Evolutionary conservation across 1,140 invertebrate genomes (phyloP), one percentile per base, ranked within the genome.

Genomic region (Eumeta japonica): DNA sequence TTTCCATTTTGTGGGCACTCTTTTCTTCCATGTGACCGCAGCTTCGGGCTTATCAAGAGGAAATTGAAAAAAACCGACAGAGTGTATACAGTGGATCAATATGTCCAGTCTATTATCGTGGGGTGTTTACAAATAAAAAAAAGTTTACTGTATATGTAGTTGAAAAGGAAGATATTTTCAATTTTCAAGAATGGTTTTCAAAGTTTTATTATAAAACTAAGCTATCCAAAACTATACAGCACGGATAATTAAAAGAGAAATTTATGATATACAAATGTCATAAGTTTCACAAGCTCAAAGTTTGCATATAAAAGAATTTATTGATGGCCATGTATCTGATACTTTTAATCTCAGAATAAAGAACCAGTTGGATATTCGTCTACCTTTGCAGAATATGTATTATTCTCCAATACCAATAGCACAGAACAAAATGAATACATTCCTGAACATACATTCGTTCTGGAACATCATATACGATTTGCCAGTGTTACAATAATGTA

Each of bases 81-180:
- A n/a, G n/a, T n/a, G n/a, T n/a, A n/a, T n/a, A n/a, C n/a, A n/a
- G n/a, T n/a, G n/a, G n/a, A n/a, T n/a, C n/a, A n/a, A n/a, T n/a
- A n/a, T n/a, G n/a, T n/a, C n/a, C n/a, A n/a, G n/a, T n/a, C n/a
- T n/a, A n/a, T n/a, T n/a, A n/a, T n/a, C n/a, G n/a, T n/a, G n/a
- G n/a, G n/a, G n/a, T n/a, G n/a, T n/a, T n/a, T n/a, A 24, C 20
- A 24, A n/a, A 24, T 7, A 24, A 24, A 24, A 24, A 24, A 5
- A 24, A 24, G 20, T 24, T 24, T 24, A 24, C 20, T 24, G 20
- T 24, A 24, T 24, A 24, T 24, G 5, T 24, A 24, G 20, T 24
- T 7, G 20, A 24, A 24, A 24, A 24, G 20, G 20, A 24, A n/a
- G 20, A 24, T 24, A 24, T 24, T 24, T 24, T 24, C 5, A 24